Evolutionary conservation across 2,113 vertebrate genomes (phyloP).

Genomic region (Gila orcuttii): DNA sequence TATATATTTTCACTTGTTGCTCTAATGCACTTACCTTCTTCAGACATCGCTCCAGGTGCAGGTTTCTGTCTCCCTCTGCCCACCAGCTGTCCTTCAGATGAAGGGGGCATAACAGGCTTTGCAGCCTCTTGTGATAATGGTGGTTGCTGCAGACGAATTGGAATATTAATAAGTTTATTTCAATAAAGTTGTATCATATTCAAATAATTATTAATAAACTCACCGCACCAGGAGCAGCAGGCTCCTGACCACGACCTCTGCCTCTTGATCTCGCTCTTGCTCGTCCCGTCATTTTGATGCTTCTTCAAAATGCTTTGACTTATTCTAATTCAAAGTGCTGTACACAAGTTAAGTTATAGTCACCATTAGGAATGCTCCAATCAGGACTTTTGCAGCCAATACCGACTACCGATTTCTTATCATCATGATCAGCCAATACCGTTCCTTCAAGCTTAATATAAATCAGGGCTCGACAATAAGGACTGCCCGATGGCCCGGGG

Average conservation of each 20-base stretch:
- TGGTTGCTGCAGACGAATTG: conserved; percentile 52
- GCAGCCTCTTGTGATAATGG: conserved; percentile 10
- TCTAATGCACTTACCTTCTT: conserved; percentile 69
- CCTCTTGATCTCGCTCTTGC: conserved; percentile 84
- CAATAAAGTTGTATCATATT: neutral
- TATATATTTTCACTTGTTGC: neutral
- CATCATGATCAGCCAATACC: too few species aligned
- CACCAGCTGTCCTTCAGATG: conserved; percentile 65
- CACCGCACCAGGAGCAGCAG: conserved; percentile 70
- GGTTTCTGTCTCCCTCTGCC: conserved; percentile 78
- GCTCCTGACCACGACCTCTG: conserved; percentile 77
- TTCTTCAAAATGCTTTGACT: neutral
- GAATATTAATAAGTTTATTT: neutral
- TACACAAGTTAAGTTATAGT: neutral
- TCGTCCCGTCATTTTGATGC: conserved; percentile 79
- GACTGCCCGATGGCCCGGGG: too few species aligned
- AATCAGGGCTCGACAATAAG: too few species aligned
- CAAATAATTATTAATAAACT: conserved; percentile 57
- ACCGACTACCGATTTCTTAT: too few species aligned
- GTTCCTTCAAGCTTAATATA: too few species aligned
- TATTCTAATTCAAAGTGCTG: neutral
- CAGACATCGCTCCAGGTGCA: conserved; percentile 45
- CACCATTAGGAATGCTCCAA: too few species aligned
- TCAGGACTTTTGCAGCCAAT: too few species aligned
- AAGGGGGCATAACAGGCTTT: neutral